phyloP scores from a whole-genome alignment of 2,797 vertebrate species.

The Manis crassicaudata region DNA sequence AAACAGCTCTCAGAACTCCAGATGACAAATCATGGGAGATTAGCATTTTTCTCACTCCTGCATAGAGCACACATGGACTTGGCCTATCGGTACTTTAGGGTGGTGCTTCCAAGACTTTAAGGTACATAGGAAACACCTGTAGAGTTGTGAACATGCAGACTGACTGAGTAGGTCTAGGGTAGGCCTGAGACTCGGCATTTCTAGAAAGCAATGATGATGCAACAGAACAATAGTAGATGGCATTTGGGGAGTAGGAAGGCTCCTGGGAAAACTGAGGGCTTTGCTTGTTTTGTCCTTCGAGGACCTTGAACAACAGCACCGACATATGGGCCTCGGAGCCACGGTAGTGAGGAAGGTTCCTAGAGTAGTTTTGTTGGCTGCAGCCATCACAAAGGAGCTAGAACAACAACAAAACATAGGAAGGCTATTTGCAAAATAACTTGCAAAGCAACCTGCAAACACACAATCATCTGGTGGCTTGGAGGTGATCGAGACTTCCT shows the following conservation, averaged over 20 bases:
- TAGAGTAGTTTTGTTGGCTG: not conserved
- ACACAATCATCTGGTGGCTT: not conserved
- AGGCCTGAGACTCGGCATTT: not conserved
- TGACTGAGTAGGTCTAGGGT: not conserved
- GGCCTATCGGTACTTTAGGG: not conserved
- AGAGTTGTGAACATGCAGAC: not conserved
- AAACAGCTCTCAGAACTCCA: not conserved
- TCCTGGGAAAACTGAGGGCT: not conserved
- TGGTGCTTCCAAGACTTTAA: not conserved
- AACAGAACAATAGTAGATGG: not conserved
- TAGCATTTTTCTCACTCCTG: not conserved
- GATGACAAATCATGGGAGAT: not conserved
- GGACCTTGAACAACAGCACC: not conserved
- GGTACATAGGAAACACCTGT: fast-evolving
- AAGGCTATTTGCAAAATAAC: not conserved
- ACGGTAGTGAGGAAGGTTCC: not conserved
- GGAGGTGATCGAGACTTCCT: not conserved
- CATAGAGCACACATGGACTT: not conserved
- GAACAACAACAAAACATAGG: not conserved
- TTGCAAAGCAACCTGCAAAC: not conserved
- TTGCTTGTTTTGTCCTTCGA: not conserved
- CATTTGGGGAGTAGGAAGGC: not conserved
- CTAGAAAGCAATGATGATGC: not conserved
- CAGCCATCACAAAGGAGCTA: not conserved
- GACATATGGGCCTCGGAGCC: too few relatives aligned